Base-by-base conservation (phyloP, 1,140 invertebrate genomes). In the Ceratina calcarata region DNA sequence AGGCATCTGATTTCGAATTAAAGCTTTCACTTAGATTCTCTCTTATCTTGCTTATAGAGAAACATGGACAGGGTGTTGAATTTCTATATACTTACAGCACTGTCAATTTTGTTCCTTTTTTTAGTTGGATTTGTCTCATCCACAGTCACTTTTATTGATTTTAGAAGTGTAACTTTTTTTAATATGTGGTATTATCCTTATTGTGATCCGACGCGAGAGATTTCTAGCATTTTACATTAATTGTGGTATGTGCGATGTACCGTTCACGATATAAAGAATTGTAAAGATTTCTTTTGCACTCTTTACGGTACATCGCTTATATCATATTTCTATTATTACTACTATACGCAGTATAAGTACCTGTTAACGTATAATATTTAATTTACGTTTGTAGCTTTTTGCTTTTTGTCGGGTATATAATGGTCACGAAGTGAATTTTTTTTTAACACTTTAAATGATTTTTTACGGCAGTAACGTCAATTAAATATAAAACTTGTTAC, bases 1-100 rank as follows among this genome's bases (percentile, higher is more conserved):
- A 93, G 92, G 92, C 92, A 91, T 86, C 87, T 90, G 55, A 88
- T 92, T 92, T 90, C 83, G 78, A 85, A 85, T 89, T 89, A 75
- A 87, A 76, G 73, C 78, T 88, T 90, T 82, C 66, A 82, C 68
- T 83, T 85, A 82, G 83, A 87, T 87, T 68, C 84, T 85, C 85
- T 83, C 85, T 83, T 78, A 82, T 84, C 82, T 85, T 83, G 86
- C 78, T 87, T 86, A 70, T 71, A 74, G 67, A 82, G 62, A 32
- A 77, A 64, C 69, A 77, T 73, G 77, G 82, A 72, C 64, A 80
- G 81, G 86, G 86, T 85, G 83, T 90, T 86, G 81, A 88, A 88
- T 87, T 89, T 83, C 78, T 86, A 84, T 22, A 60, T 69, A 27
- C 27, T 55, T 70, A 24, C 77, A 61, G 24, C 78, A 72, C 61